phyloP scores from a whole-genome alignment of 2,113 vertebrate species.

The Anthoscopus minutus region DNA sequence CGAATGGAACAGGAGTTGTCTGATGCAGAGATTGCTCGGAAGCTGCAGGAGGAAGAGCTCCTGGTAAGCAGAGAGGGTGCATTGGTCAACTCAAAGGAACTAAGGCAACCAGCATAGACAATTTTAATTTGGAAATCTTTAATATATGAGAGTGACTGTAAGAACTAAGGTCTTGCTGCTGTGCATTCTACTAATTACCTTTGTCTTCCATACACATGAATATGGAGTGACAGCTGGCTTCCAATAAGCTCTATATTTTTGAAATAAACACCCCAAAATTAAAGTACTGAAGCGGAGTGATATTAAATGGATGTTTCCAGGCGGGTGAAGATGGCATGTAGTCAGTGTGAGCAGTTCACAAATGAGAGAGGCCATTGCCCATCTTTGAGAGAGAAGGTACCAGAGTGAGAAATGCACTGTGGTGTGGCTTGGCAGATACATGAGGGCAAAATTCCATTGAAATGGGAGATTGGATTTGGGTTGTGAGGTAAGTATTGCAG shows the following conservation, averaged over 20 bases:
- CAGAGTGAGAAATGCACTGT: neutral
- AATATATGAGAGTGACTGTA: neutral
- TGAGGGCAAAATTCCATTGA: neutral
- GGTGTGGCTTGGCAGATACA: neutral
- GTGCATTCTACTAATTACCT: neutral
- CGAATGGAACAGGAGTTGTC: slow-evolving; percentile 78
- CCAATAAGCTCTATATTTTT: neutral
- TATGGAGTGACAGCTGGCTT: neutral
- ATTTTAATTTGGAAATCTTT: neutral
- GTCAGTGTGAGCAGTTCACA: neutral
- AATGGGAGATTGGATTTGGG: neutral
- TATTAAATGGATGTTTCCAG: neutral
- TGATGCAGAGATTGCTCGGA: slow-evolving; percentile 91
- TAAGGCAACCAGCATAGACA: neutral
- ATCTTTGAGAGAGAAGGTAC: neutral
- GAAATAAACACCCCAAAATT: neutral
- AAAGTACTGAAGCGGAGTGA: neutral
- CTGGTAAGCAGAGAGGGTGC: slow-evolving; percentile 69
- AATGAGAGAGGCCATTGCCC: neutral
- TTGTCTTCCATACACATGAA: accelerated
- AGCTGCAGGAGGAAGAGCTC: slow-evolving; percentile 88
- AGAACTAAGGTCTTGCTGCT: neutral
- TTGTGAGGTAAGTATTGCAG: neutral
- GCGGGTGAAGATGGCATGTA: neutral
- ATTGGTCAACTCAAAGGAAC: neutral